These are phyloP conservation scores for Drosophila atripex DNA, from an alignment of 2,888 invertebrate genomes.

Conservation along the genomic window DNA sequence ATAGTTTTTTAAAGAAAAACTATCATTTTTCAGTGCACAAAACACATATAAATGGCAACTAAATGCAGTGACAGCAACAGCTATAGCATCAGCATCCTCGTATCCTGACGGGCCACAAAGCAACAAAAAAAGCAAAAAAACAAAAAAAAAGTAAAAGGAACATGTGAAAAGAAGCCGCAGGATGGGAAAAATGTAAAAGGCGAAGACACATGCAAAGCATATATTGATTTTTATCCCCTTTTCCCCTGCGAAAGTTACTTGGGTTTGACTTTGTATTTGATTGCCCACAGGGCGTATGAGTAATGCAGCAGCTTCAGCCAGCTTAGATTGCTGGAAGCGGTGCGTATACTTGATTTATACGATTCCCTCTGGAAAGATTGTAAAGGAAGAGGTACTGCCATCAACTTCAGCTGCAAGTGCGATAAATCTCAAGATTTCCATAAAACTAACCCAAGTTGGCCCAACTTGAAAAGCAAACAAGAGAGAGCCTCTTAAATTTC, in stretches of 20 bases:
- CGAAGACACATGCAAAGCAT: constrained; percentile 55
- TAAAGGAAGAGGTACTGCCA: constrained; percentile 4
- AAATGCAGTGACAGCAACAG: constrained; percentile 28
- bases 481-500: constrained; percentile 34
- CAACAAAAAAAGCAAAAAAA: constrained; percentile 3
- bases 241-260: constrained; percentile 53
- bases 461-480: constrained; percentile 16
- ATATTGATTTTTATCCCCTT: constrained; percentile 66
- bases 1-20: neutral
- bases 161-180: constrained; percentile 46
- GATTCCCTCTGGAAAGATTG: constrained; percentile 9
- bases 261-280: constrained; percentile 38
- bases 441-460: constrained; percentile 4
- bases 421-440: constrained; percentile 26
- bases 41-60: constrained; percentile 5
- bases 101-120: constrained; percentile 31
- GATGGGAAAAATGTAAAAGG: constrained; percentile 20
- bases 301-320: constrained; percentile 41
- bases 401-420: constrained; percentile 14
- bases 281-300: constrained; percentile 61
- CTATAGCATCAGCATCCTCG: constrained; percentile 28
- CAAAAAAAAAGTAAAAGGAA: constrained; percentile 19
- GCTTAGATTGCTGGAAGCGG: constrained; percentile 8
- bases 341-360: constrained; percentile 50
- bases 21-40: neutral